Base-by-base conservation (phyloP, 1,140 invertebrate genomes). In the Bombus superbus region DNA sequence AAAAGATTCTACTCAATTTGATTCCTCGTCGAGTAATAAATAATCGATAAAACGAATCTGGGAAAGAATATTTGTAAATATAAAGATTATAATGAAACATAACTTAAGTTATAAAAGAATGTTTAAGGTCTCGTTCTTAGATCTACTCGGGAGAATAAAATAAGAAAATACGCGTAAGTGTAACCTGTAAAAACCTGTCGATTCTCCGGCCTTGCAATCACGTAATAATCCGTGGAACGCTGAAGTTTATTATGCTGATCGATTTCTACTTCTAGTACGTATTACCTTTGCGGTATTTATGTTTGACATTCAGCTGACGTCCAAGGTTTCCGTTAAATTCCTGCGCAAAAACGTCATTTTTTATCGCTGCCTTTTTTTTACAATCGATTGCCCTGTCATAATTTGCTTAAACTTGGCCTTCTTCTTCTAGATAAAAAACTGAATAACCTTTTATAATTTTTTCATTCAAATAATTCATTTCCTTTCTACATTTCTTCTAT, bases 211-310 rank as follows among this genome's bases (percentile, higher is more conserved):
- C 44, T 83, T 75, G 71, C n/a, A 28, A 75, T 75, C 57, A 69
- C 42, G 44, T 69, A 40, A 68, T 25, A 47, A 83, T 77, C 44
- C 47, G 62, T 68, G 38, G 35, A 83, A 77, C 57, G 18, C 32
- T 47, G 8, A 77, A 53, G 47, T 66, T 77, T 69, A 77, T 77
- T 69, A 83, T 35, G 42, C 47, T 32, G 73, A 77, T 83, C 81
- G 62, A 69, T 83, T 83, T 83, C 62, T 77, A 28, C 62, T 57
- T 47, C 44, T 40, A 77, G 57, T 53, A 32, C 62, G 44, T 32
- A 18, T 68, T 83, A 76, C 74, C 42, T 38, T 42, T 18, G 18
- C 18, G 9, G 15, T 62, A 69, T 57, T 68, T 68, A 35, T 32
- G 62, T 77, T 77, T 69, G 81, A 57, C 59, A 57, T 77, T 83